Conservation (phyloP, 2,113 vertebrate species). For the Neolamprologus falcicula region DNA sequence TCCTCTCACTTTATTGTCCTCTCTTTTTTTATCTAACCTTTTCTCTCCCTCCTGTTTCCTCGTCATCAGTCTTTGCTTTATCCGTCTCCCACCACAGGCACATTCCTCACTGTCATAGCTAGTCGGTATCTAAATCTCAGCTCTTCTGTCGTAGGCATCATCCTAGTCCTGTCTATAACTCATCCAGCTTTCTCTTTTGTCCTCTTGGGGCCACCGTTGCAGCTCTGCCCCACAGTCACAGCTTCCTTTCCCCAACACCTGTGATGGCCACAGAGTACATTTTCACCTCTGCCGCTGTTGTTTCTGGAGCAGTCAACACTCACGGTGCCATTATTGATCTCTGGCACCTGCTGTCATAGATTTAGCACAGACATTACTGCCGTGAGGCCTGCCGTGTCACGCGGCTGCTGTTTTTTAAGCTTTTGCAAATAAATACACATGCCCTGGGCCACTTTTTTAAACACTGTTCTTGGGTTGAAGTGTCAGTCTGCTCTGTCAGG, state of each 20-base stretch:
- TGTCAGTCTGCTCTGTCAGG: background rate
- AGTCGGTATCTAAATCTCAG: background rate
- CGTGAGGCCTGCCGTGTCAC: background rate
- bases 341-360: background rate
- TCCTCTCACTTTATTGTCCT: background rate
- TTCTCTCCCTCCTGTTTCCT: background rate
- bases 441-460: background rate
- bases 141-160: background rate
- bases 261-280: background rate
- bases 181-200: background rate
- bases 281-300: background rate
- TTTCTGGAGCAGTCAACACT: background rate
- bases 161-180: background rate
- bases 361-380: background rate
- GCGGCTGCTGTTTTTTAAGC: background rate
- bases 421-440: background rate
- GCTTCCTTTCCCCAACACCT: background rate
- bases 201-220: background rate
- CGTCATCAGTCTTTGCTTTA: background rate
- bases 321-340: background rate
- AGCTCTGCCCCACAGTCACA: background rate
- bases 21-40: background rate
- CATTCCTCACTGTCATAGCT: background rate
- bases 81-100: background rate
- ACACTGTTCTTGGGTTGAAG: background rate